Evolutionary conservation across 2,888 invertebrate species (phyloP).

Genomic region (Rhabditophanes sp.): DNA sequence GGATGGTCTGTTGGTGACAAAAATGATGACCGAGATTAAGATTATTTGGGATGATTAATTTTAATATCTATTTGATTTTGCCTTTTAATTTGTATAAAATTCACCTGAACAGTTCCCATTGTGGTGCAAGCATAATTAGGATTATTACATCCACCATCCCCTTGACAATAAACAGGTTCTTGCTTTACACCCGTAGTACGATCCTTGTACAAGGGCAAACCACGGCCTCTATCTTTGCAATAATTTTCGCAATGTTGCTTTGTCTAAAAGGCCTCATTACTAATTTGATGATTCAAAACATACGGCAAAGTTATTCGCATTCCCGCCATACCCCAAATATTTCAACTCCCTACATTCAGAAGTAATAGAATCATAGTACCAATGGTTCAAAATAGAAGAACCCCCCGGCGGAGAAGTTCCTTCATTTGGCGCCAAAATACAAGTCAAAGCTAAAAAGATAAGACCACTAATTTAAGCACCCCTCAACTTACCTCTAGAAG

Average conservation of each 20-base stretch:
- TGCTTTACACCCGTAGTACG: conserved; percentile 41
- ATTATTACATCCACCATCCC: conserved; percentile 41
- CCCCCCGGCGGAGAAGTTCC: conserved; percentile 28
- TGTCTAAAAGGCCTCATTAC: conserved; percentile 30
- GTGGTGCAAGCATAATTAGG: conserved; percentile 42
- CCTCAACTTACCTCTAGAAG: conserved; percentile 37
- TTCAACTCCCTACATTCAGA: conserved; percentile 39
- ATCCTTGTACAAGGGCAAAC: conserved; percentile 41
- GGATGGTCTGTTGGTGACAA: no score
- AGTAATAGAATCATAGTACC: conserved; percentile 32
- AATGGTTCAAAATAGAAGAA: conserved; percentile 40
- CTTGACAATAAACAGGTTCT: conserved; percentile 42
- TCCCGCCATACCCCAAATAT: conserved; percentile 38
- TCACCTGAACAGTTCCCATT: conserved; percentile 42
- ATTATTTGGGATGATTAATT: no score
- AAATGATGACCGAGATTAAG: no score
- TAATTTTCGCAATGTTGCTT: conserved; percentile 44
- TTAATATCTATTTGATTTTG: no score
- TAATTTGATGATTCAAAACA: no score
- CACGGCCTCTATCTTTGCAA: conserved; percentile 42
- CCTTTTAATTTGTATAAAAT: no score
- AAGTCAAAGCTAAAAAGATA: conserved; percentile 35
- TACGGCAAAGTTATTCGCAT: conserved; percentile 42
- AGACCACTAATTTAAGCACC: no score
- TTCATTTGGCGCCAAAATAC: conserved; percentile 41